phyloP scores from a whole-genome alignment of 2,113 vertebrate genomes.

The Caranx ignobilis region DNA sequence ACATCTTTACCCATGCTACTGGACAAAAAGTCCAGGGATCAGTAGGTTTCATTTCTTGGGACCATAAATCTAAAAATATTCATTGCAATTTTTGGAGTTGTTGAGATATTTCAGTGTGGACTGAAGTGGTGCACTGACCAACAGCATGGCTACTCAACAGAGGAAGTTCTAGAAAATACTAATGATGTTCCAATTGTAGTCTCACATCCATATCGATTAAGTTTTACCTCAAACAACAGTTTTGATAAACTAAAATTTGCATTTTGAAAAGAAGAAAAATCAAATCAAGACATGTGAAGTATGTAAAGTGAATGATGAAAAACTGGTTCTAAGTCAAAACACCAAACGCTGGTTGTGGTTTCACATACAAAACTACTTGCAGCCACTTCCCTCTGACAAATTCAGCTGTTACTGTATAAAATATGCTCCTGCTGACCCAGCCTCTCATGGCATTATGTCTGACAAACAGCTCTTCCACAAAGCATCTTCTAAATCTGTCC shows the following conservation, averaged over 20 bases:
- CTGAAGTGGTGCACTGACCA: not conserved
- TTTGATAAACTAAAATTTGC: too few relatives aligned
- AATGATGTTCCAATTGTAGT: not conserved
- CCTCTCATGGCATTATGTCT: constrained; percentile 51
- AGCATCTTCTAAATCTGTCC: constrained; percentile 71
- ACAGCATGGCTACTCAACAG: not conserved
- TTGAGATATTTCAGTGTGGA: not conserved
- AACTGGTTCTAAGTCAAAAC: not conserved
- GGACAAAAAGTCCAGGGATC: not conserved
- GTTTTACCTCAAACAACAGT: not conserved
- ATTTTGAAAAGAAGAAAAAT: not conserved
- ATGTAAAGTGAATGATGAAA: not conserved
- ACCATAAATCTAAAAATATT: not conserved
- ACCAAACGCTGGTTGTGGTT: constrained; percentile 26
- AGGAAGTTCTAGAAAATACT: not conserved
- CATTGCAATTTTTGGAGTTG: not conserved
- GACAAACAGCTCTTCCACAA: constrained; percentile 57
- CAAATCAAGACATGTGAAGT: not conserved
- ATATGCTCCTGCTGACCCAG: constrained; percentile 33
- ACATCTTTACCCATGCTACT: not conserved
- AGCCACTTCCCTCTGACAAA: constrained; percentile 13
- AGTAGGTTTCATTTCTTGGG: not conserved
- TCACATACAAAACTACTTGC: constrained; percentile 19
- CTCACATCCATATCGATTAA: not conserved
- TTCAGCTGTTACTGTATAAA: constrained; percentile 44